Percentiles rank a stretch among this genome's conserved stretches.
Evolutionary conservation across 1,140 invertebrate genomes (phyloP).

Genomic region (Pteromalus puparum): DNA sequence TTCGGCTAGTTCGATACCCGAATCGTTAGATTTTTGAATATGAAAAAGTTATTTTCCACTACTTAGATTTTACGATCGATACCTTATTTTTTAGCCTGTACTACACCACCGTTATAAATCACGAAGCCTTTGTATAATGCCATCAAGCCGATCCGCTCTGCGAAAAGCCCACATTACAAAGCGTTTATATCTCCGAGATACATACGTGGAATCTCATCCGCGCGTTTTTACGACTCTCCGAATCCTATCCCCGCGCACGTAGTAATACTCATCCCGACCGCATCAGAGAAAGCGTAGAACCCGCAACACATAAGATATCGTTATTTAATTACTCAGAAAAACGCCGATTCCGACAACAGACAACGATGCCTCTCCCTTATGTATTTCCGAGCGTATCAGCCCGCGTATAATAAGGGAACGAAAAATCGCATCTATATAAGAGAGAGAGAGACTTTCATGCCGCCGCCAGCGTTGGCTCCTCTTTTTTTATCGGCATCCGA

Average conservation of each 20-base stretch:
- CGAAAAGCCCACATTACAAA: neutral
- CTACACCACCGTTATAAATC: neutral
- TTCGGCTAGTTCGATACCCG: neutral
- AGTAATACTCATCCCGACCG: no score
- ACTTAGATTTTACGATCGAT: no score
- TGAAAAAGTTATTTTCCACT: neutral
- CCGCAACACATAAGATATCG: neutral
- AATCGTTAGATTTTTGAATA: neutral
- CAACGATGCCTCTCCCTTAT: neutral
- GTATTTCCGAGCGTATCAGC: neutral
- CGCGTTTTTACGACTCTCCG: neutral
- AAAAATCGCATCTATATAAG: neutral
- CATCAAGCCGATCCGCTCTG: no score
- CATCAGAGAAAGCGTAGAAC: no score
- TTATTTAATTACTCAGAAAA: conserved; percentile 1
- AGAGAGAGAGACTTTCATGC: conserved; percentile 18
- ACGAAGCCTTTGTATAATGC: no score
- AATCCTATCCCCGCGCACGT: neutral
- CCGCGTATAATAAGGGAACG: neutral
- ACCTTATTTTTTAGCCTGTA: no score
- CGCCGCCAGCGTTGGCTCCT: neutral
- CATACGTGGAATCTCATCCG: neutral
- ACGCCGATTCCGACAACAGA: neutral
- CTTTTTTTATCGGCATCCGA: conserved; percentile 16
- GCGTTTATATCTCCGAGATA: neutral